Conservation (phyloP, 2,888 invertebrate species). For the Eupithecia abbreviata region DNA sequence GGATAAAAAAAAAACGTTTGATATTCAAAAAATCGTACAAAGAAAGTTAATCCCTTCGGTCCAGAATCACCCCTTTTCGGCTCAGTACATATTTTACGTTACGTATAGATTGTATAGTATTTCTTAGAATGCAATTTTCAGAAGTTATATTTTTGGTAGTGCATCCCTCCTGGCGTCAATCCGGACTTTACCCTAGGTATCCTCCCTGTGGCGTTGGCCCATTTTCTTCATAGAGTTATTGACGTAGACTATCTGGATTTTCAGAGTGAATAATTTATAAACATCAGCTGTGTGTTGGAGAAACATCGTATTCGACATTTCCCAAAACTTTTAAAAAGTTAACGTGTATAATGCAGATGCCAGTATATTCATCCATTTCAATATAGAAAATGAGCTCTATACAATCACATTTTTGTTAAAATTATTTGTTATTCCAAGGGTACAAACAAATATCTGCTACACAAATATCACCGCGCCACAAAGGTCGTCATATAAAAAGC, state of each 20-base stretch:
- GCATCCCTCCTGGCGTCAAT: background rate
- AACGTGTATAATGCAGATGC: background rate
- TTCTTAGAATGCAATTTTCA: background rate
- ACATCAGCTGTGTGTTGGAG: background rate
- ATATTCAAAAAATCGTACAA: no score
- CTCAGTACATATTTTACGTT: no score
- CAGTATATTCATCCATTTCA: background rate
- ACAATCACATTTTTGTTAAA: background rate
- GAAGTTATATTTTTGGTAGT: background rate
- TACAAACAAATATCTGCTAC: no score
- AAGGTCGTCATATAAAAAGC: no score
- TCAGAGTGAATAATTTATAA: background rate
- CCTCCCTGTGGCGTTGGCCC: conserved; percentile 2
- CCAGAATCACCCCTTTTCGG: no score
- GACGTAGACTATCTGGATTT: background rate
- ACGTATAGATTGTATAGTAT: no score
- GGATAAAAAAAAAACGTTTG: no score
- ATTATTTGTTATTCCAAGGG: background rate
- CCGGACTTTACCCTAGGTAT: background rate
- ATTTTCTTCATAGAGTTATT: background rate
- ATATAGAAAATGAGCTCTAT: background rate
- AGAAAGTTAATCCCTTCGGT: no score
- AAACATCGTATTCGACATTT: background rate
- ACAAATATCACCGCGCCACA: no score
- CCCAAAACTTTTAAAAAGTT: background rate